These are phyloP conservation scores for Baryphthengus martii DNA, from an alignment of 2,113 vertebrate genomes.

Conservation along the genomic window DNA sequence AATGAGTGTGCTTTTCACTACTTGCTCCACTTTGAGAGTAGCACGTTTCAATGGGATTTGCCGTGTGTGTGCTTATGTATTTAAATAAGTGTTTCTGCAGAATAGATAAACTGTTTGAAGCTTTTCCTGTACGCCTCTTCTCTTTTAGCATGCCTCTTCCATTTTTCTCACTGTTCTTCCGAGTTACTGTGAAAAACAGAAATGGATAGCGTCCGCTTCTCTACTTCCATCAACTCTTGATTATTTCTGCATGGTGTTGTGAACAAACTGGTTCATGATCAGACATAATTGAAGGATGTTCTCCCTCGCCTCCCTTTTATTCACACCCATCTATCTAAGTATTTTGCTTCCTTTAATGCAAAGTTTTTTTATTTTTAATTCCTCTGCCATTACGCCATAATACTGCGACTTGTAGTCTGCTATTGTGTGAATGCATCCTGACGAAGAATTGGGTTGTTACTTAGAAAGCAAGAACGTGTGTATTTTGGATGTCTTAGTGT, in stretches of 20 bases:
- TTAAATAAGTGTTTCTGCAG: neutral
- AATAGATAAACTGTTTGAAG: neutral
- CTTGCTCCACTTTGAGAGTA: neutral
- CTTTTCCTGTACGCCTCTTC: neutral
- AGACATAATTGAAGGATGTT: neutral
- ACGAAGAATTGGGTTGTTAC: neutral
- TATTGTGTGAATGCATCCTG: neutral
- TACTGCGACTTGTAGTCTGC: neutral
- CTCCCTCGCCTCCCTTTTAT: neutral
- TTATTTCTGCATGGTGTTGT: neutral
- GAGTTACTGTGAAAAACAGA: neutral
- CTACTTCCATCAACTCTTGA: neutral
- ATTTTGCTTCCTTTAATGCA: neutral
- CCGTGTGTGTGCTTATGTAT: too few relatives aligned
- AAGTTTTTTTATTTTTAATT: neutral
- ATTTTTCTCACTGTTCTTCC: neutral
- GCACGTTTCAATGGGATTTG: neutral
- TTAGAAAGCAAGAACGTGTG: neutral
- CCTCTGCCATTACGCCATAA: neutral
- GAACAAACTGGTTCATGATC: neutral
- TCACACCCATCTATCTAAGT: neutral
- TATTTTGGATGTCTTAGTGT: neutral
- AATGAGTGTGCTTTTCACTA: neutral
- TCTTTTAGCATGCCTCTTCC: neutral
- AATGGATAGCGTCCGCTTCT: neutral